A percentile compares a stretch with the other conserved stretches of the same genome.
phyloP scores from a whole-genome alignment of 1,140 invertebrate species.

The Lamellibrachia luymesi region DNA sequence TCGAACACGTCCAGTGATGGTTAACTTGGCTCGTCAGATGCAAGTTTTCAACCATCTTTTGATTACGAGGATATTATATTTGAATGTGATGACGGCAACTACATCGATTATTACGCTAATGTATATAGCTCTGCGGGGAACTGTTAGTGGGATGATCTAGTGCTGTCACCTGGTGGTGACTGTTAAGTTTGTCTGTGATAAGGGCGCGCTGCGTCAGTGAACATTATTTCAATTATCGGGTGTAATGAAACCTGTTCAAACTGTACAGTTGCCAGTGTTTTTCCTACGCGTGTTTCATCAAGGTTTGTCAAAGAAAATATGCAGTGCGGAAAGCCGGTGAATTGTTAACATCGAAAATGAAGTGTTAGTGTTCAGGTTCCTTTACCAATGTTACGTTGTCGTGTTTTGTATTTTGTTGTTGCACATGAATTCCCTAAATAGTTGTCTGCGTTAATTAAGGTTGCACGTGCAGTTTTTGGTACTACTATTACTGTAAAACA shows the following conservation, averaged over 20 bases:
- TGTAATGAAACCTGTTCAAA: background rate
- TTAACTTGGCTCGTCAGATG: background rate
- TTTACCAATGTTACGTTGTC: background rate
- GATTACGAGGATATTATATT: background rate
- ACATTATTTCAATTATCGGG: background rate
- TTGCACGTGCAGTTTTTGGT: background rate
- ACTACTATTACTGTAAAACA: background rate
- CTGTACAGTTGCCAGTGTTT: background rate
- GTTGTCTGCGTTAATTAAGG: background rate
- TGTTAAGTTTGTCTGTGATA: constrained; percentile 5
- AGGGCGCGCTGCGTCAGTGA: background rate
- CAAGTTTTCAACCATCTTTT: background rate
- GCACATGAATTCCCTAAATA: background rate
- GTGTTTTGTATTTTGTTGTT: background rate
- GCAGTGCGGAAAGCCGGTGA: background rate
- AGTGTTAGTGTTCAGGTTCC: background rate
- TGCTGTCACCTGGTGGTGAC: background rate
- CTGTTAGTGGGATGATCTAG: background rate
- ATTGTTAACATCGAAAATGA: background rate
- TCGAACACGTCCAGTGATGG: background rate
- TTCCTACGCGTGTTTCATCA: background rate
- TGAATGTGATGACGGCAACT: background rate
- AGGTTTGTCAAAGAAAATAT: background rate
- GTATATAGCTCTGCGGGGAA: background rate
- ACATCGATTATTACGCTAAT: background rate